Evolutionary conservation across 2,888 invertebrate species (phyloP).

Genomic region (Himalopsyche anomala): DNA sequence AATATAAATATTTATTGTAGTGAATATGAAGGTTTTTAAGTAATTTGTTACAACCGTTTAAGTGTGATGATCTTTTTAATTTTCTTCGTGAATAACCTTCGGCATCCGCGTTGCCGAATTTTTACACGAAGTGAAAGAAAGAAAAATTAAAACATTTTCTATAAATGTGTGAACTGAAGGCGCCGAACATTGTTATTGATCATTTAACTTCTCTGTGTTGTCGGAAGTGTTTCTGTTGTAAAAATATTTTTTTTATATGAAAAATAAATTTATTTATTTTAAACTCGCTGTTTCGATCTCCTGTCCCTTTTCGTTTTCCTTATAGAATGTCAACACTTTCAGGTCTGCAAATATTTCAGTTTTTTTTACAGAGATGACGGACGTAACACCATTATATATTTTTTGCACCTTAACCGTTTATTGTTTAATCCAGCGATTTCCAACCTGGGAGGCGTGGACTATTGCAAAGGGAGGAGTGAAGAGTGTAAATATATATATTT

Average conservation of each 20-base stretch:
- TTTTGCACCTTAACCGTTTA: too few relatives aligned
- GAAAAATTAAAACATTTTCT: not conserved
- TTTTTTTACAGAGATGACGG: too few relatives aligned
- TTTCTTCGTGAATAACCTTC: not conserved
- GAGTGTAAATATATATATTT: too few relatives aligned
- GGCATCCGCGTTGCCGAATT: too few relatives aligned
- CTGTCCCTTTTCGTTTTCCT: not conserved
- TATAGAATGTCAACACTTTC: too few relatives aligned
- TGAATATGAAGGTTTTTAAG: not conserved
- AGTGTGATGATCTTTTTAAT: not conserved
- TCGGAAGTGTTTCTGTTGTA: conserved; percentile 43
- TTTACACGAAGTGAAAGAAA: not conserved
- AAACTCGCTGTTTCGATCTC: not conserved
- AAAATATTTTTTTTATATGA: conserved; percentile 49
- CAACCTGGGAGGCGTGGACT: too few relatives aligned
- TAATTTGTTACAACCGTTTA: conserved; percentile 8
- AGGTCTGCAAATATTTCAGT: too few relatives aligned
- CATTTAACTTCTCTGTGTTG: conserved; percentile 44
- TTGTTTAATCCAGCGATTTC: too few relatives aligned
- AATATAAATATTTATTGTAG: conserved; percentile 33
- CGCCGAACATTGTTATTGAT: conserved; percentile 27
- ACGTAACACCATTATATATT: too few relatives aligned
- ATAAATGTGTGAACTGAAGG: conserved; percentile 38
- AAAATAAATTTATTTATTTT: conserved; percentile 51
- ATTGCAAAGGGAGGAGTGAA: too few relatives aligned